phyloP scores from a whole-genome alignment of 2,888 invertebrate species.

The Dexiosoma caninum region DNA sequence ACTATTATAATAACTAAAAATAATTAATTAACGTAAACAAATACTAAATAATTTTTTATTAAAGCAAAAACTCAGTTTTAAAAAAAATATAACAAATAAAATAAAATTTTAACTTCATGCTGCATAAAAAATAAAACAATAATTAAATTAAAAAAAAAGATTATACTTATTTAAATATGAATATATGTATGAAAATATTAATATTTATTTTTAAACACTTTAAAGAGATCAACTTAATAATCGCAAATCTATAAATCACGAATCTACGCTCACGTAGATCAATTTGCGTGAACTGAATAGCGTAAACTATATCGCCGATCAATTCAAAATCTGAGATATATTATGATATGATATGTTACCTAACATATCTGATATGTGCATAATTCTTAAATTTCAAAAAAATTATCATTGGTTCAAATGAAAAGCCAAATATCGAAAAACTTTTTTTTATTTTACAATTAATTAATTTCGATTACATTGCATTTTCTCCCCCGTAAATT shows the following conservation, averaged over 20 bases:
- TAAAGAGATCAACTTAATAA: slow-evolving; percentile 4
- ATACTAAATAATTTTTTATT: slow-evolving; percentile 59
- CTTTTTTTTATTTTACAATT: no score
- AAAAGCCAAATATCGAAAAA: no score
- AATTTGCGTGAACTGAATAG: no score
- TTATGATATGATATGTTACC: no score
- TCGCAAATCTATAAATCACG: no score
- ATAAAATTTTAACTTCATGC: slow-evolving; percentile 38
- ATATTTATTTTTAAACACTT: slow-evolving; percentile 10
- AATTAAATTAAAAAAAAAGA: slow-evolving; percentile 42
- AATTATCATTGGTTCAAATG: no score
- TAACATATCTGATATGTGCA: no score
- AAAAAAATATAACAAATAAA: background rate
- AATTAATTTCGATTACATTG: no score
- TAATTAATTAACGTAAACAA: slow-evolving; percentile 39
- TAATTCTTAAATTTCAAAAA: no score
- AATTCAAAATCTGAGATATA: no score
- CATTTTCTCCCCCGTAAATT: background rate
- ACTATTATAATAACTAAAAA: slow-evolving; percentile 32
- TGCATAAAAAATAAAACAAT: slow-evolving; percentile 13
- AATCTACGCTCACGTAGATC: no score
- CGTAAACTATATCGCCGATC: no score
- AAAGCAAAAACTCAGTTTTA: slow-evolving; percentile 44
- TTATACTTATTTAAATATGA: slow-evolving; percentile 11
- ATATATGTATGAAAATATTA: background rate